These are phyloP conservation scores for Petrocephalus sullivani DNA, from an alignment of 2,797 vertebrate genomes.

Conservation along the genomic window DNA sequence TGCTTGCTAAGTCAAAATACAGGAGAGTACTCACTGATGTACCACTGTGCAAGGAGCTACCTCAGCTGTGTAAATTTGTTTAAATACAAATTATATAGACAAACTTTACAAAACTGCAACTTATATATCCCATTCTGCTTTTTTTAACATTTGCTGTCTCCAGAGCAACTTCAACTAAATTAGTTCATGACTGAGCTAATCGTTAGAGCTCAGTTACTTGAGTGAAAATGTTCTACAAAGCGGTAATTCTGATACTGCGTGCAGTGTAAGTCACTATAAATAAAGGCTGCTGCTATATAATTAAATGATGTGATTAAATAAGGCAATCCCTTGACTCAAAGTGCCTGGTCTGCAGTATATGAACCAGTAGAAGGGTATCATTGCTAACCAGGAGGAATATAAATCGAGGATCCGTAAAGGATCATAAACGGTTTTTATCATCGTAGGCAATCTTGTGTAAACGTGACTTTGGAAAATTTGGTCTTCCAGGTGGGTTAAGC, in stretches of 20 bases:
- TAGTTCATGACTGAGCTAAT: neutral
- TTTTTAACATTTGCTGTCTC: neutral
- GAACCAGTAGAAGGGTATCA: neutral
- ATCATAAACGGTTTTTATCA: neutral
- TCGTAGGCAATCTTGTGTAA: neutral
- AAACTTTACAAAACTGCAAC: neutral
- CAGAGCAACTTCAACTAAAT: neutral
- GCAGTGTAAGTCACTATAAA: neutral
- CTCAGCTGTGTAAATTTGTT: too few relatives aligned
- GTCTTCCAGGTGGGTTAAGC: neutral
- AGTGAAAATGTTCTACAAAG: neutral
- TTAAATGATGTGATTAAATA: conserved; percentile 1
- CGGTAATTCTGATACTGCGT: neutral
- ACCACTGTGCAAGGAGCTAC: too few relatives aligned
- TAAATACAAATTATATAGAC: neutral
- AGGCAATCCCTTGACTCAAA: neutral
- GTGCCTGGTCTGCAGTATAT: neutral
- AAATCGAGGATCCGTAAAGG: neutral
- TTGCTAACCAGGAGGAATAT: neutral
- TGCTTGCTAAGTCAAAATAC: too few relatives aligned
- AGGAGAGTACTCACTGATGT: too few relatives aligned
- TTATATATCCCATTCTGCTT: neutral
- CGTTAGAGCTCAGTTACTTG: neutral
- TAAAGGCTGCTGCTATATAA: neutral
- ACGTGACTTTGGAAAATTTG: neutral